Conservation (phyloP, 2,888 invertebrate genomes). For the Macrosiphum euphorbiae region DNA sequence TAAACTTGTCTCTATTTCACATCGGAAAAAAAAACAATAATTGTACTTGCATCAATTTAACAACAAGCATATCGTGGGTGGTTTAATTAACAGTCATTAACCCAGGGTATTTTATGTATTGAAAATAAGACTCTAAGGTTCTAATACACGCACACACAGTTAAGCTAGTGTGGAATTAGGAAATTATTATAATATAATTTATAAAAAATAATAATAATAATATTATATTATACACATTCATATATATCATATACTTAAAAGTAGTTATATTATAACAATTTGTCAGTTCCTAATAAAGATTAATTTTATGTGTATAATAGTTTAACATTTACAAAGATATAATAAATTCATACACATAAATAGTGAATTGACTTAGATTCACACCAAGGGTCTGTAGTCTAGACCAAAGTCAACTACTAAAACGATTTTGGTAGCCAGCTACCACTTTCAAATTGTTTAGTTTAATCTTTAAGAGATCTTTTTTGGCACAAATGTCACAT, state of each 20-base stretch:
- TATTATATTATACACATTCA: not conserved
- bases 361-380: not conserved
- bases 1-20: not conserved
- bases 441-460: constrained; percentile 10
- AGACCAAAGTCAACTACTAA: not conserved
- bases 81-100: constrained; percentile 50
- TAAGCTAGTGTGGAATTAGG: constrained; percentile 35
- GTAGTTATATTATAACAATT: not conserved
- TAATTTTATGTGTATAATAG: not conserved
- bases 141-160: not conserved
- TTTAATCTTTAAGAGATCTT: constrained; percentile 63
- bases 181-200: constrained; percentile 13
- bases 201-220: not conserved
- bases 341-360: not conserved
- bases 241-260: not conserved
- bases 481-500: constrained; percentile 66
- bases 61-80: constrained; percentile 31
- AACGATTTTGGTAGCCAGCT: not conserved
- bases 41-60: constrained; percentile 5
- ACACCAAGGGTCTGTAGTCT: not conserved
- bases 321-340: not conserved
- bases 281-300: constrained; percentile 12
- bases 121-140: not conserved
- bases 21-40: not conserved
- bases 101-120: constrained; percentile 35